Evolutionary conservation across 2,113 vertebrate species (phyloP).

Genomic region (Pipa parva): DNA sequence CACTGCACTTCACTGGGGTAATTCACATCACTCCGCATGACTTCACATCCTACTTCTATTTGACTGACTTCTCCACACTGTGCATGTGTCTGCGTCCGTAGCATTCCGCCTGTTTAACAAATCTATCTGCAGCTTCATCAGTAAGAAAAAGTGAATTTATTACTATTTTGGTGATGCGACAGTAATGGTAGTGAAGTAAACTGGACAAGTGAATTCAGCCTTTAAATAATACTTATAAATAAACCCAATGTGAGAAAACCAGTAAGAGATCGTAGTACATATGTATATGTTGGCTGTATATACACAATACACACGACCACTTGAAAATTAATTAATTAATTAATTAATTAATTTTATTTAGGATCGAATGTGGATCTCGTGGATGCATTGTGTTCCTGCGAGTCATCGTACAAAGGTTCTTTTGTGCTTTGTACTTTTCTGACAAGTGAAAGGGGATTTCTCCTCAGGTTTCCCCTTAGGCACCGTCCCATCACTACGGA

Average conservation of each 20-base stretch:
- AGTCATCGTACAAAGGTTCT: background rate
- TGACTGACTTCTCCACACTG: too few species aligned
- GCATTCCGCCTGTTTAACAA: too few species aligned
- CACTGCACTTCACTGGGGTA: too few species aligned
- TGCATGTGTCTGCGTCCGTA: too few species aligned
- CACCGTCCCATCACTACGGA: conserved; percentile 44
- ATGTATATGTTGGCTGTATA: background rate
- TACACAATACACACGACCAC: background rate
- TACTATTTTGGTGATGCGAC: too few species aligned
- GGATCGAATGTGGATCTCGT: conserved; percentile 43
- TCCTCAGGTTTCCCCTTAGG: conserved; percentile 43
- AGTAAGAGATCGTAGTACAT: background rate
- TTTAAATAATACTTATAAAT: background rate
- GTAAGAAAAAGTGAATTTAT: too few species aligned
- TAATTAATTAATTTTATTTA: conserved; percentile 23
- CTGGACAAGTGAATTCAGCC: background rate
- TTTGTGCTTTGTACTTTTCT: conserved; percentile 35
- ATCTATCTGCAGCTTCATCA: too few species aligned
- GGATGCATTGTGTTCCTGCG: conserved; percentile 46
- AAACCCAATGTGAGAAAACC: background rate
- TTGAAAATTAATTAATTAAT: background rate
- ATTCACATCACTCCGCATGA: too few species aligned
- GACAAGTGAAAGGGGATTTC: conserved; percentile 38
- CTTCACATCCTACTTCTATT: too few species aligned
- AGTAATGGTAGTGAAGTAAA: background rate